Evolutionary conservation across 2,113 vertebrate genomes (phyloP).

Genomic region (Semnornis frantzii): DNA sequence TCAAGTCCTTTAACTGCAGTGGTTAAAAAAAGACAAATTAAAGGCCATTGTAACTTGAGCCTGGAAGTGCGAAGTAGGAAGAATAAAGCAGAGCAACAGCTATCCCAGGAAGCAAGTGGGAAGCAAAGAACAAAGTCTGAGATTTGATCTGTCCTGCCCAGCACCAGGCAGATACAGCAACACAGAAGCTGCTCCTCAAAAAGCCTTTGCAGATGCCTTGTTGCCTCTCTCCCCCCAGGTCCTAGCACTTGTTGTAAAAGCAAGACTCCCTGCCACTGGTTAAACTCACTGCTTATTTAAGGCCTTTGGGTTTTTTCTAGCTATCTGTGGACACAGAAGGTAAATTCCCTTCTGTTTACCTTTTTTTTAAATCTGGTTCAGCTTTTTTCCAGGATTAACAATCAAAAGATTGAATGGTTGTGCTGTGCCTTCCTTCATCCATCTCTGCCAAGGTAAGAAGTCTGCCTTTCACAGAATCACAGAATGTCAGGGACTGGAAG

Average conservation of each 20-base stretch:
- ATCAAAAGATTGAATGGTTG: background rate
- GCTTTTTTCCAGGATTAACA: background rate
- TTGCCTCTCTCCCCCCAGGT: background rate
- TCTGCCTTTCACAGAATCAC: background rate
- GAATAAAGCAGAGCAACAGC: background rate
- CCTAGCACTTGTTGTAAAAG: background rate
- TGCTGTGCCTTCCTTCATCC: background rate
- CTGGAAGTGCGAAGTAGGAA: background rate
- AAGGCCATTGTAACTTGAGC: background rate
- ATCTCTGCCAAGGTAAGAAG: background rate
- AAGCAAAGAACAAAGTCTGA: background rate
- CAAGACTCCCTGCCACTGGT: background rate
- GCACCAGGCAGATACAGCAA: background rate
- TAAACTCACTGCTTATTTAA: background rate
- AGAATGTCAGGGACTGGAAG: too few species aligned
- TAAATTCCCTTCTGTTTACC: background rate
- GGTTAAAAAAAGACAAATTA: background rate
- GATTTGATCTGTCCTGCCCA: background rate
- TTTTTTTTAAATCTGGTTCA: background rate
- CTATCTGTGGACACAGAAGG: background rate
- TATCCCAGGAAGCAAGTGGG: background rate
- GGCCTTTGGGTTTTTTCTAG: background rate
- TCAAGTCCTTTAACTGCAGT: background rate
- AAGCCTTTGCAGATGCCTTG: background rate
- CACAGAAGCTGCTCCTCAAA: background rate